Base-by-base conservation (phyloP, 2,797 vertebrate species). In the Danionella dracula region DNA sequence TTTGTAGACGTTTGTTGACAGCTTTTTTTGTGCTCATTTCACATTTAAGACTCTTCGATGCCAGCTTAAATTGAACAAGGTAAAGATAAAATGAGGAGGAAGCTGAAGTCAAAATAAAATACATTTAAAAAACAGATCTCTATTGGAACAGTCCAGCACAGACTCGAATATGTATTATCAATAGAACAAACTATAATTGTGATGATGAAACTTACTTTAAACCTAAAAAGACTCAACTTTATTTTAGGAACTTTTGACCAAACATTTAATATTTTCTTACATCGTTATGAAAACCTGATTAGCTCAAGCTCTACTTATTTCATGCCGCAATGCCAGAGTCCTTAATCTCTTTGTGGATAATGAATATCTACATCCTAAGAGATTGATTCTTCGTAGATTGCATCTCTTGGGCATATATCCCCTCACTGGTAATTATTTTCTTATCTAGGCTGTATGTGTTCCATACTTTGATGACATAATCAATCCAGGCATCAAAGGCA, bases 401-500 rank as follows among this genome's bases (percentile, higher is more conserved):
- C 19, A 50, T 74, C 56, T 68, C 49, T 11, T 44, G 53, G 42
- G 42, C 17, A 23, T 50, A 23, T 62, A 63, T 63, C 42, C 15
- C 54, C 11, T 66, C 20, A 38, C 54, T 70, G 51, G 35, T 51
- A 54, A 71, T 51, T 62, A 45, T 37, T 51, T 44, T 60, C 38
- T 31, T 17, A 46, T 35, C 44, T 23, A 34, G 51, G 44, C 23
- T 31, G 41, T 59, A 41, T 68, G 34, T 41, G 41, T 40, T 63
- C 58, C 35, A 63, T 42, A 40, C 42, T 71, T 71, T 74, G 66
- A 68, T 42, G 45, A 46, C 50, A 46, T 37, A 59, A 66, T 71
- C 59, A 37, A 48, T 66, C 27, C n/a, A 54, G 48, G 45, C 50
- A 68, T 77, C 68, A 74, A 77, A 71, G 68, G 61, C 49, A n/a